Base-by-base conservation (phyloP, 1,140 invertebrate species). In the Physella acuta region DNA sequence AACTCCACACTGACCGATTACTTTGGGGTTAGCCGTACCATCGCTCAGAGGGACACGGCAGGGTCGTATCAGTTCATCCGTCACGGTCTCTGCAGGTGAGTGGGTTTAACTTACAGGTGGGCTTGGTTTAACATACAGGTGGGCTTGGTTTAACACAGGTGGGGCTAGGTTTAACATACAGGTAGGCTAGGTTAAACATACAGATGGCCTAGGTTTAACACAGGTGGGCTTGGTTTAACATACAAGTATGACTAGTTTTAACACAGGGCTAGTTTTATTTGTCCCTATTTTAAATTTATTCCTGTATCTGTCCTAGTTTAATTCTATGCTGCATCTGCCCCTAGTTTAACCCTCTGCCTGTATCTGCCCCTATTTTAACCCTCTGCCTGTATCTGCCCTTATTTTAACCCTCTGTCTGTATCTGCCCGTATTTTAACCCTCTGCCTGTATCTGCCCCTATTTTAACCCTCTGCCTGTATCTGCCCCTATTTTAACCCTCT, bases 41-140 rank as follows among this genome's bases (percentile, higher is more conserved):
- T 67, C 2, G 64, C 64, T 14, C 64, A 67, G 64, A 33, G 53
- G 17, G n/a, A 11, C 2, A 53, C 33, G 14, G 55, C 49, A 34
- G 64, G 64, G 24, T 28, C 52, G 5, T 67, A 55, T 44, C 64
- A 67, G 31, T 55, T 67, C n/a, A 55, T 67, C 24, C 64, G 64
- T 31, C 64, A 67, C 34, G 64, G 64, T 24, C n/a, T 67, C 11
- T 67, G 64, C 28, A 52, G 37, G 64, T 67, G 31, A 55, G 64
- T 53, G 36, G 20, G 2, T 33, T 28, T 28, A 0, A 33, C 30
- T 11, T 53, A 52, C 24, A 17, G 44, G 17, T 31, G 55, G 14
- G 26, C 30, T 24, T 31, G 28, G 17, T 30, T 67, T 8, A 37
- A 37, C 20, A 44, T 20, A 44, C 39, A 11, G 39, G 8, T 8